Base-by-base conservation (phyloP, 2,113 vertebrate genomes). In the Perca schrenkii region DNA sequence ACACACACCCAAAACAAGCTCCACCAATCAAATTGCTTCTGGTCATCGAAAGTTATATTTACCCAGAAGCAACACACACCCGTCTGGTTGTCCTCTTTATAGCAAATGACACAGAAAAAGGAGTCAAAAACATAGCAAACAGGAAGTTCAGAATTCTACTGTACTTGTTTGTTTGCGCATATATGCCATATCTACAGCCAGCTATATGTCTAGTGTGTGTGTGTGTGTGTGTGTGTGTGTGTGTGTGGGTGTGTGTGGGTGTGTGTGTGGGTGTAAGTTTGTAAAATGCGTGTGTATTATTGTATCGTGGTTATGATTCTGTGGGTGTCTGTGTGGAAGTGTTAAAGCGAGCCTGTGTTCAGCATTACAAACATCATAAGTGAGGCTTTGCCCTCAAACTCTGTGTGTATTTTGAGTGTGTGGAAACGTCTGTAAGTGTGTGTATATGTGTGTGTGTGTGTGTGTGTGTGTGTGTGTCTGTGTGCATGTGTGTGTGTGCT, bases 361-460 rank as follows among this genome's bases (percentile, higher is more conserved):
- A 2, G 83, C 85, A 84, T 81, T 56, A 82, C 77, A 82, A 83
- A 85, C 79, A 88, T 86, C 79, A 49, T 86, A 85, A 91, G 79
- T 75, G 80, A 74, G 77, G 77, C 81, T 86, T 79, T 88, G 85
- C 77, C 79, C 72, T 85, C 74, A 47, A 77, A 80, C 74, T 70
- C 14, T 60, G 72, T 79, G 56, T 67, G 70, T 72, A 31, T 31
- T 31, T 31, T 31, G 31, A 31, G 85, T 65, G 11, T 64, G 57
- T 40, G 43, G 77, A 31, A 31, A 31, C 4, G 31, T 31, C 31
- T 31, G 28, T 31, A 31, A 31, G 53, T 58, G 34, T 60, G 71
- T 63, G 53, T 58, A 25, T 60, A 31, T 40, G 53, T 54, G 77
- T 70, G 80, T 61, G 31, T 66, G 36, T 68, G 52, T 82, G 82